Evolutionary conservation across 1,140 invertebrate species (phyloP).

Genomic region (Venturia canescens): DNA sequence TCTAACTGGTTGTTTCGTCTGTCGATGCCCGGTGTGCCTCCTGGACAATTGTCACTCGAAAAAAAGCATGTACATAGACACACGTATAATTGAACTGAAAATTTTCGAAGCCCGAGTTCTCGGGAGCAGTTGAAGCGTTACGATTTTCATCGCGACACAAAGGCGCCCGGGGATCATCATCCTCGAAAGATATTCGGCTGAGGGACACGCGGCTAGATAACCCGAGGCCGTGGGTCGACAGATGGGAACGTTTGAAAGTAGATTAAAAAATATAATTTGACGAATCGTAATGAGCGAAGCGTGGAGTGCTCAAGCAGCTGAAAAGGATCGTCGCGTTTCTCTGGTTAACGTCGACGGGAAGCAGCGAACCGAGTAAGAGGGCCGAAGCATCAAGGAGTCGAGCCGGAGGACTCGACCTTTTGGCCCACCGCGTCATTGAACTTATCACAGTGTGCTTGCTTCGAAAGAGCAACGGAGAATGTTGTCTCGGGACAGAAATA

Average conservation of each 20-base stretch:
- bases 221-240: too few relatives aligned
- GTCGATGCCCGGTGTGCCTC: slow-evolving; percentile 8
- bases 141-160: neutral
- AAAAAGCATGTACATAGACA: neutral
- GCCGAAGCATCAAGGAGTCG: neutral
- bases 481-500: neutral
- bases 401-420: slow-evolving; percentile 24
- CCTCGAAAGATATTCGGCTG: too few relatives aligned
- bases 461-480: neutral
- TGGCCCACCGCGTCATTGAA: slow-evolving; percentile 11
- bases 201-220: too few relatives aligned
- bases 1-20: slow-evolving; percentile 1
- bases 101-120: neutral
- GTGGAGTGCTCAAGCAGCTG: neutral
- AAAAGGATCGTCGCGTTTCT: neutral
- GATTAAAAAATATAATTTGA: neutral
- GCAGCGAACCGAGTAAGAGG: neutral
- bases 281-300: neutral
- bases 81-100: neutral
- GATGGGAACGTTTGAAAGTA: too few relatives aligned
- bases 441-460: neutral
- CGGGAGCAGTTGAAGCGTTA: neutral
- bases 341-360: neutral
- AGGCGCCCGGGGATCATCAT: too few relatives aligned
- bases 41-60: neutral